Conservation (phyloP, 2,797 vertebrate species). For the Myoxocephalus aenaeus region DNA sequence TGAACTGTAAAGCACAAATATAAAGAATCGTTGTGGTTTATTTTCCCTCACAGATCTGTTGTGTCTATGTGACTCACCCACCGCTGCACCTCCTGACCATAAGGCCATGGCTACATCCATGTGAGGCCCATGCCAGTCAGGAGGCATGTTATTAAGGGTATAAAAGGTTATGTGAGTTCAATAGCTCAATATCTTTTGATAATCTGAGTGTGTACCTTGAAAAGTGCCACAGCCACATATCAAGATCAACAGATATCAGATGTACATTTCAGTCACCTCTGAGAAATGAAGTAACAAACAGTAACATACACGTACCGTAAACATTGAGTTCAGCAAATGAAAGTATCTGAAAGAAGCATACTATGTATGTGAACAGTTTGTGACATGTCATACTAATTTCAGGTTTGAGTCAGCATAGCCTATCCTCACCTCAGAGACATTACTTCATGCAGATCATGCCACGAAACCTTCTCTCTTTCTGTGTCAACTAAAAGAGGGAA, state of each 20-base stretch:
- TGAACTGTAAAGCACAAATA: neutral
- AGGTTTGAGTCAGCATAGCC: neutral
- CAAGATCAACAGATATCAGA: neutral
- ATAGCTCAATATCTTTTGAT: neutral
- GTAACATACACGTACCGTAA: no score
- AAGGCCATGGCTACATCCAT: accelerated
- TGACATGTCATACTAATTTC: no score
- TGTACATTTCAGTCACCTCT: no score
- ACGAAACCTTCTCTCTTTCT: neutral
- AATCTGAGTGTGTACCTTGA: neutral
- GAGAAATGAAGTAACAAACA: neutral
- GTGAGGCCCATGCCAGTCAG: neutral
- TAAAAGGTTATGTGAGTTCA: neutral
- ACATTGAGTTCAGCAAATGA: neutral
- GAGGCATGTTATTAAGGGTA: neutral
- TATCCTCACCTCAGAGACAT: neutral
- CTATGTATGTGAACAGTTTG: no score
- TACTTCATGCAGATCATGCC: neutral
- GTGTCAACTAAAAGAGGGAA: neutral
- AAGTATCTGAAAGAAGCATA: no score
- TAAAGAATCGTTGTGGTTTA: neutral
- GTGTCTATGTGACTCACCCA: neutral
- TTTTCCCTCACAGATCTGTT: neutral
- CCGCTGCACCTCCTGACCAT: neutral
- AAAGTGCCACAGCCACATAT: neutral